These are phyloP conservation scores for Parnassius mnemosyne DNA, from an alignment of 2,888 invertebrate species.

Conservation along the genomic window DNA sequence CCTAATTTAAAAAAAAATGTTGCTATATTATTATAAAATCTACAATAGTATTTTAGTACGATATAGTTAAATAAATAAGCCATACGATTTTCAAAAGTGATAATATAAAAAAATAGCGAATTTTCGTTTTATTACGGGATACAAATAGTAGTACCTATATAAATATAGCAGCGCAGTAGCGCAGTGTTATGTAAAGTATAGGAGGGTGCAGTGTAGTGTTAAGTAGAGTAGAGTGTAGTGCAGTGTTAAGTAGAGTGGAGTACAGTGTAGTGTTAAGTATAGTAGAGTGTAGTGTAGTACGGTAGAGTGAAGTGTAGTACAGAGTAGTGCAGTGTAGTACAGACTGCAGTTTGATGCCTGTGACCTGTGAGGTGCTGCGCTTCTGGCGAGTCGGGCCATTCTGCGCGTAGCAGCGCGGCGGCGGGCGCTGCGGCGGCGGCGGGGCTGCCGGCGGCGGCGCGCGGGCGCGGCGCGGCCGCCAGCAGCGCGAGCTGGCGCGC, in stretches of 20 bases:
- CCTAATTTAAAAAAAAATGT: too few relatives aligned
- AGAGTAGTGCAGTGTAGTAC: too few relatives aligned
- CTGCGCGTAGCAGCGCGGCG: conserved; percentile 48
- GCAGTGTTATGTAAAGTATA: conserved; percentile 23
- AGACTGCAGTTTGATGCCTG: not conserved
- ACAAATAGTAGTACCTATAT: too few relatives aligned
- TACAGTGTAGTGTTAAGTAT: not conserved
- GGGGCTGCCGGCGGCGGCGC: conserved; percentile 39
- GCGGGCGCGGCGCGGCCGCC: conserved; percentile 38
- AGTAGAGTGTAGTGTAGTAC: not conserved
- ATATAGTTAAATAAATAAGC: too few relatives aligned
- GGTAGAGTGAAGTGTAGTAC: too few relatives aligned
- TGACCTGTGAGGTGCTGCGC: conserved; percentile 47
- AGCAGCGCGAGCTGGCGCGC: conserved; percentile 54
- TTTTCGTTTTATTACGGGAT: too few relatives aligned
- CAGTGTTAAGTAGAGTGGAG: not conserved
- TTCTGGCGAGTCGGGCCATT: conserved; percentile 48
- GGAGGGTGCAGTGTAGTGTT: too few relatives aligned
- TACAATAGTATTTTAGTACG: too few relatives aligned
- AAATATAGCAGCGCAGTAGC: conserved; percentile 40
- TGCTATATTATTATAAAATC: too few relatives aligned
- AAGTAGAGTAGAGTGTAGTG: too few relatives aligned
- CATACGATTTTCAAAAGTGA: too few relatives aligned
- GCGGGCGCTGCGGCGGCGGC: conserved; percentile 48
- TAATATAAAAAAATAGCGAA: too few relatives aligned